Conservation (phyloP, 2,113 vertebrate genomes). For the Zosterops borbonicus region DNA sequence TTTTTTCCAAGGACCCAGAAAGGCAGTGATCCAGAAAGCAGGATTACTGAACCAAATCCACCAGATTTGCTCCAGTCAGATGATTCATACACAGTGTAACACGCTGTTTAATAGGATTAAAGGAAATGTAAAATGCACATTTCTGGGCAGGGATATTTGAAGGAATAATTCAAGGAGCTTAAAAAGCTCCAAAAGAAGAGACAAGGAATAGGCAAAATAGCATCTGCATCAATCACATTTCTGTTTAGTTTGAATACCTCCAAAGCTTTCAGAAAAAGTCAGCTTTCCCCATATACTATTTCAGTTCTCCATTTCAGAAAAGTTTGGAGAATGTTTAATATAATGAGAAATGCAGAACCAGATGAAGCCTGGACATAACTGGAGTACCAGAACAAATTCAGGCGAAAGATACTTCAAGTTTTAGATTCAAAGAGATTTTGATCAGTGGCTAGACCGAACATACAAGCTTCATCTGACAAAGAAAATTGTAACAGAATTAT, state of each 20-base stretch:
- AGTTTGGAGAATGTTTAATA: background rate
- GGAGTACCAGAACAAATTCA: background rate
- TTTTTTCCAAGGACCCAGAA: slow-evolving; percentile 44
- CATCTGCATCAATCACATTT: background rate
- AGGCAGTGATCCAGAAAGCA: slow-evolving; percentile 49
- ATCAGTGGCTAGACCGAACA: background rate
- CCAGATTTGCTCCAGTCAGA: slow-evolving; percentile 64
- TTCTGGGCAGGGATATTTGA: slow-evolving; percentile 21
- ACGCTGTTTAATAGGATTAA: slow-evolving; percentile 43
- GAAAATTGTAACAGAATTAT: background rate
- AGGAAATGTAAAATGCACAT: slow-evolving; percentile 19
- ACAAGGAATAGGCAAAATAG: background rate
- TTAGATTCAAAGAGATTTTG: background rate
- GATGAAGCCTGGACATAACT: background rate
- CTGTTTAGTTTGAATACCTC: background rate
- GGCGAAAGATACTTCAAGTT: background rate
- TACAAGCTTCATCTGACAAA: background rate
- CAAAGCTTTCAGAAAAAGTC: background rate
- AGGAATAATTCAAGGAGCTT: slow-evolving; percentile 1
- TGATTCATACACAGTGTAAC: slow-evolving; percentile 56
- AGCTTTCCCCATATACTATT: background rate
- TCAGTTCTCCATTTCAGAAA: background rate
- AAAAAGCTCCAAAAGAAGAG: background rate
- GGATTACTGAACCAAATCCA: slow-evolving; percentile 56
- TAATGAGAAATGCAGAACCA: background rate